Conservation (phyloP, 2,113 vertebrate genomes). For the Saccopteryx bilineata region DNA sequence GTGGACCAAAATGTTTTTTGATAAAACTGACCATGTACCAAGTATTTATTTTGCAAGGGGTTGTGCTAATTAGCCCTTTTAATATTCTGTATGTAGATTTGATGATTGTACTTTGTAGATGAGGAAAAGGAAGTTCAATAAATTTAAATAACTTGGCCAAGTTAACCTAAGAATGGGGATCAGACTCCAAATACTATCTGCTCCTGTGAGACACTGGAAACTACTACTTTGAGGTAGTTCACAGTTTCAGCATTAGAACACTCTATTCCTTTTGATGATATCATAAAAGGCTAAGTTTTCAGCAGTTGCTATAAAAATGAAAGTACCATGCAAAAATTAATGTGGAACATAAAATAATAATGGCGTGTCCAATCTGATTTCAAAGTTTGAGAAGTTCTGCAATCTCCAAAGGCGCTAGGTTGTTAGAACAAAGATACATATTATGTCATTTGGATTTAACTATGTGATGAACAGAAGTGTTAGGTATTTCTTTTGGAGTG, state of each 20-base stretch:
- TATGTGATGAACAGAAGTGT: not conserved
- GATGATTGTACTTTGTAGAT: not conserved
- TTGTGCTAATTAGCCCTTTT: not conserved
- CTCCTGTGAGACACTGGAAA: not conserved
- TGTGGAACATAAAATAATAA: not conserved
- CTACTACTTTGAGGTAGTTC: not conserved
- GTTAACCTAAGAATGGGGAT: not conserved
- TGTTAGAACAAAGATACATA: not conserved
- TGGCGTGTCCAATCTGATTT: not conserved
- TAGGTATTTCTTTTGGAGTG: not conserved
- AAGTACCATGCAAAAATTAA: conserved; percentile 8
- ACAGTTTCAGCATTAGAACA: not conserved
- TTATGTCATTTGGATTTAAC: not conserved
- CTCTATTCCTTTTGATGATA: not conserved
- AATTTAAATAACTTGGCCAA: not conserved
- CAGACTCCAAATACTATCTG: conserved; percentile 10
- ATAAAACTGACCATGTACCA: not conserved
- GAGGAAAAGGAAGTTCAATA: conserved; percentile 33
- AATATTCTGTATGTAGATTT: not conserved
- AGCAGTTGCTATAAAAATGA: not conserved
- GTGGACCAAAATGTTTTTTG: not conserved
- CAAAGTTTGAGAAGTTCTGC: not conserved
- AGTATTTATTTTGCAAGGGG: not conserved
- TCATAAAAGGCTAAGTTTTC: not conserved
- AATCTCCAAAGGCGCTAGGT: not conserved